A percentile compares a stretch with the other conserved stretches of the same genome.
phyloP scores from a whole-genome alignment of 2,797 vertebrate genomes.

The Enteromius mattozi region DNA sequence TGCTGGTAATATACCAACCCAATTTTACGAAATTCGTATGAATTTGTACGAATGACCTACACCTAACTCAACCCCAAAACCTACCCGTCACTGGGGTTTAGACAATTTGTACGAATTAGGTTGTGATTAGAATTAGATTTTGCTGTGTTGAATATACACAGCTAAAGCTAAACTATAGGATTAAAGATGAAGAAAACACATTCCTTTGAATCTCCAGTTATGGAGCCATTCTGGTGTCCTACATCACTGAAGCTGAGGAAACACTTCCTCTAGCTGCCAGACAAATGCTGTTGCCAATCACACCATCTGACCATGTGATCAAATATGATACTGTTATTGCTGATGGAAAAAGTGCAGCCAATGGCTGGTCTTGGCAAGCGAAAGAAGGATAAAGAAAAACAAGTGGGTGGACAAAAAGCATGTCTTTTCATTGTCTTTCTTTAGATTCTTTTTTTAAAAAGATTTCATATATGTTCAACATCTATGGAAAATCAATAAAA shows the following conservation, averaged over 20 bases:
- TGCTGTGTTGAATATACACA: slow-evolving; percentile 34
- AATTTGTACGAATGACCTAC: no score
- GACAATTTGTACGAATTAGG: no score
- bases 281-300: slow-evolving; percentile 83
- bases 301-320: slow-evolving; percentile 54
- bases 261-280: slow-evolving; percentile 67
- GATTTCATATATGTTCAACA: not conserved
- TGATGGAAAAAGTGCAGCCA: slow-evolving; percentile 52
- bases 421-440: not conserved
- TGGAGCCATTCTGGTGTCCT: slow-evolving; percentile 54
- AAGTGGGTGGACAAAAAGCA: not conserved
- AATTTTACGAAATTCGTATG: no score
- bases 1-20: not conserved
- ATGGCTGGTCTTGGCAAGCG: slow-evolving; percentile 42
- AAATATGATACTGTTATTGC: slow-evolving; percentile 62
- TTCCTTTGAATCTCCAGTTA: slow-evolving; percentile 65
- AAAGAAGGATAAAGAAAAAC: slow-evolving; percentile 44
- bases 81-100: no score
- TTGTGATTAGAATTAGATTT: no score
- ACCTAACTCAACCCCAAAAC: no score
- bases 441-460: not conserved
- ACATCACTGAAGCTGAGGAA: slow-evolving; percentile 60
- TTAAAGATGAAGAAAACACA: slow-evolving; percentile 42
- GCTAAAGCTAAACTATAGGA: not conserved
- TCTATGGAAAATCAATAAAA: not conserved